These are phyloP conservation scores for Ceyx melanurus DNA, from an alignment of 2,113 vertebrate species.

Conservation along the genomic window DNA sequence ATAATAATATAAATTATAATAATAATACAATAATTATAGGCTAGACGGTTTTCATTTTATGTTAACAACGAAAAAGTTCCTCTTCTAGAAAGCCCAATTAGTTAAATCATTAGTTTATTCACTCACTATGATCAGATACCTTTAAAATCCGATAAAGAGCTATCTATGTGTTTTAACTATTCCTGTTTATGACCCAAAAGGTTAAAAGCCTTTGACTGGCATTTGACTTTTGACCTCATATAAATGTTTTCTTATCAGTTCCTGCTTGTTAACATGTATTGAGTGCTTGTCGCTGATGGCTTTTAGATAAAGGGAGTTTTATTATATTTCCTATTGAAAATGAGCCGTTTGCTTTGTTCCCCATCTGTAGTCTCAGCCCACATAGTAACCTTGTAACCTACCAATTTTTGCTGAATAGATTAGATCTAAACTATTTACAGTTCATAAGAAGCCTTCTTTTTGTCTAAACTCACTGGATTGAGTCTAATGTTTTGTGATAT, in stretches of 20 bases:
- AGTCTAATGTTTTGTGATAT: not conserved
- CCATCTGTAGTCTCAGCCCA: conserved; percentile 41
- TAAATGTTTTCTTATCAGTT: conserved; percentile 92
- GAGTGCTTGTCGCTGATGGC: conserved; percentile 85
- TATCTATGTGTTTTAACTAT: conserved; percentile 78
- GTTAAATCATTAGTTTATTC: conserved; percentile 53
- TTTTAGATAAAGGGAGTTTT: conserved; percentile 77
- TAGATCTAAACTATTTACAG: conserved; percentile 37
- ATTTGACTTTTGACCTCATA: conserved; percentile 94
- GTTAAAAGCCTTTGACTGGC: conserved; percentile 93
- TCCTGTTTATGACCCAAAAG: conserved; percentile 91
- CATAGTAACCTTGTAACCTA: conserved; percentile 64
- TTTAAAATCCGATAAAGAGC: conserved; percentile 80
- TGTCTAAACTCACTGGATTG: not conserved
- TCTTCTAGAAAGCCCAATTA: conserved; percentile 70
- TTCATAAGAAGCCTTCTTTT: conserved; percentile 8
- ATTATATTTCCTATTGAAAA: conserved; percentile 81
- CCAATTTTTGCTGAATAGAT: not conserved
- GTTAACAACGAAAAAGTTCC: conserved; percentile 30
- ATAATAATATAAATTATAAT: no score
- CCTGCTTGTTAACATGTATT: conserved; percentile 87
- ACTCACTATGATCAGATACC: conserved; percentile 57
- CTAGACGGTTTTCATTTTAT: conserved; percentile 40
- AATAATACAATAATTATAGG: conserved; percentile 14
- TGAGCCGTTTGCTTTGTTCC: conserved; percentile 72